Percentiles rank a stretch among this genome's conserved stretches.
phyloP scores from a whole-genome alignment of 2,113 vertebrate genomes.

The Malurus melanocephalus region DNA sequence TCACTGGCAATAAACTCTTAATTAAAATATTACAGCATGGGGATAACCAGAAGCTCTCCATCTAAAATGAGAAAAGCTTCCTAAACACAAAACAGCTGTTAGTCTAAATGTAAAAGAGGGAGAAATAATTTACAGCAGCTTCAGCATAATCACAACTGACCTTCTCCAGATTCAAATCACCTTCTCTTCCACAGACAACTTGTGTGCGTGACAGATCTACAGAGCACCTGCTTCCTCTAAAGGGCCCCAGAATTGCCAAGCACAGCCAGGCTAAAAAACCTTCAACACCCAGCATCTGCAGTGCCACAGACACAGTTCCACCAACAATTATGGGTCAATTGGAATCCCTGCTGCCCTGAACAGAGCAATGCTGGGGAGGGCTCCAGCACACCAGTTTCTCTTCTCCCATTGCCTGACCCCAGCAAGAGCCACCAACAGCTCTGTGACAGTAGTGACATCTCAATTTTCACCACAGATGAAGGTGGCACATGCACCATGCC shows the following conservation, averaged over 20 bases:
- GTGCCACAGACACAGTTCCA: accelerated
- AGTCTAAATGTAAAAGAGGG: neutral
- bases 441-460: neutral
- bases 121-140: neutral
- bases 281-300: neutral
- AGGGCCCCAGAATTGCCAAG: neutral
- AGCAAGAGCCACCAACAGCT: neutral
- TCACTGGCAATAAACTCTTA: neutral
- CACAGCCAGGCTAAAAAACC: neutral
- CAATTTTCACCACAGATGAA: neutral
- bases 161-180: neutral
- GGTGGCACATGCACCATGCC: too few relatives aligned
- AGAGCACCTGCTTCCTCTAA: neutral
- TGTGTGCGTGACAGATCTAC: neutral
- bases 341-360: neutral
- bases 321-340: neutral
- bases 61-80: neutral
- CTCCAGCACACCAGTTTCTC: neutral
- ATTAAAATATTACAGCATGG: neutral
- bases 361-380: accelerated
- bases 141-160: neutral
- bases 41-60: slow-evolving; percentile 6
- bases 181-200: neutral
- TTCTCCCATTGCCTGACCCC: neutral
- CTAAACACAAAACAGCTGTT: neutral